These are phyloP conservation scores for Ariopsis seemanni DNA, from an alignment of 2,113 vertebrate species.

Conservation along the genomic window DNA sequence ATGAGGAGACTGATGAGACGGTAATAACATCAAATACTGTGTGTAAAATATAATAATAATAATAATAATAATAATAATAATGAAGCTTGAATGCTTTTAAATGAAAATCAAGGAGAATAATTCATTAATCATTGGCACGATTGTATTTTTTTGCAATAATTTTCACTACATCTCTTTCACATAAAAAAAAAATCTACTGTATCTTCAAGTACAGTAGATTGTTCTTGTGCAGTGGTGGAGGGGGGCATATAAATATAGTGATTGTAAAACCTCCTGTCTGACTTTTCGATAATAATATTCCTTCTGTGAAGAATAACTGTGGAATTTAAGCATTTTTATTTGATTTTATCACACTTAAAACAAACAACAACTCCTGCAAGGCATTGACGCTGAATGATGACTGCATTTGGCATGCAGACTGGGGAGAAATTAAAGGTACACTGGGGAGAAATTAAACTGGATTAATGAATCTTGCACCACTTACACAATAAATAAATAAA, in stretches of 20 bases:
- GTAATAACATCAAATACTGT: too few species aligned
- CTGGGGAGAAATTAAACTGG: constrained; percentile 4
- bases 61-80: too few species aligned
- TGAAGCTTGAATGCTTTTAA: too few species aligned
- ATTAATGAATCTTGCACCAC: neutral
- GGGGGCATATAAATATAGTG: neutral
- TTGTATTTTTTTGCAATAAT: too few species aligned
- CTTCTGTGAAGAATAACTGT: neutral
- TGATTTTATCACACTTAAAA: neutral
- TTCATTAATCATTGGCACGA: too few species aligned
- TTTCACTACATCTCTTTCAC: too few species aligned
- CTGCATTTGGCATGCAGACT: neutral
- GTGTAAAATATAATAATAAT: too few species aligned
- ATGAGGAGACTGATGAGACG: too few species aligned
- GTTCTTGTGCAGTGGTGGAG: neutral
- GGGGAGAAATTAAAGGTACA: neutral
- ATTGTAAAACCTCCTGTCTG: neutral
- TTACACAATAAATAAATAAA: neutral
- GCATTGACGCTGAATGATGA: neutral
- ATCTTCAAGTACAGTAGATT: neutral
- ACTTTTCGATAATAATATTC: neutral
- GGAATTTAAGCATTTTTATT: neutral
- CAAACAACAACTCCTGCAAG: neutral
- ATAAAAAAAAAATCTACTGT: neutral
- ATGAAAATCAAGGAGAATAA: too few species aligned